Evolutionary conservation across 2,888 invertebrate species (phyloP), one percentile per base, ranked within the genome.

Genomic region (Rhamnusium bicolor): DNA sequence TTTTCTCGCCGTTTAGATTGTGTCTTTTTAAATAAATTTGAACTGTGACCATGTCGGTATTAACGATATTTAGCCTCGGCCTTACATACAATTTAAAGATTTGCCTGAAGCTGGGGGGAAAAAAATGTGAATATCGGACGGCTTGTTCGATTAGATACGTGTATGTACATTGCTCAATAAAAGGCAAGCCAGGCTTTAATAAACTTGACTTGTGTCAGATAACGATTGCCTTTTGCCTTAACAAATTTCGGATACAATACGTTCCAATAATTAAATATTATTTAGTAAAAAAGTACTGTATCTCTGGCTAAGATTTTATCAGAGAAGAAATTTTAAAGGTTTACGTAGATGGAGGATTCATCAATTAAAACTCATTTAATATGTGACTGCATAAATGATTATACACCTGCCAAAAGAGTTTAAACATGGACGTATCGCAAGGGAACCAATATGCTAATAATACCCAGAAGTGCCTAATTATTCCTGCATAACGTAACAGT

Each of bases 271-370:
- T 18, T 54, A 2, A n/a, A 53, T 19, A 24, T 56, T 10, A 32
- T 32, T 32, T 32, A 10, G 32, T 32, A 32, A 32, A 32, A 56
- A 14, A 56, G 27, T 24, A 27, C 29, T 24, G 16, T 16, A 58
- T 58, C 32, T 16, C 32, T 18, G 18, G 18, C 21, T 40, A 49
- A 6, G 63, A 18, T 49, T 21, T 49, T 62, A 51, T 63, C 62
- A 24, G 49, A 5, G 49, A 8, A 49, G 40, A 61, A 32, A n/a
- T n/a, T n/a, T n/a, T n/a, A 62, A 62, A 46, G 47, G 24, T 62
- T 62, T 62, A 62, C 47, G 21, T 62, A 62, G 53, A 53, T 53
- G 53, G 53, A 12, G 19, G 63, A 63, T 63, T 51, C 63, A 27
- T 63, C 49, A 63, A 47, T 63, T 49, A 49, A 63, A 63, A 61